Conservation (phyloP, 1,140 invertebrate species). For the Brachionus koreanus region DNA sequence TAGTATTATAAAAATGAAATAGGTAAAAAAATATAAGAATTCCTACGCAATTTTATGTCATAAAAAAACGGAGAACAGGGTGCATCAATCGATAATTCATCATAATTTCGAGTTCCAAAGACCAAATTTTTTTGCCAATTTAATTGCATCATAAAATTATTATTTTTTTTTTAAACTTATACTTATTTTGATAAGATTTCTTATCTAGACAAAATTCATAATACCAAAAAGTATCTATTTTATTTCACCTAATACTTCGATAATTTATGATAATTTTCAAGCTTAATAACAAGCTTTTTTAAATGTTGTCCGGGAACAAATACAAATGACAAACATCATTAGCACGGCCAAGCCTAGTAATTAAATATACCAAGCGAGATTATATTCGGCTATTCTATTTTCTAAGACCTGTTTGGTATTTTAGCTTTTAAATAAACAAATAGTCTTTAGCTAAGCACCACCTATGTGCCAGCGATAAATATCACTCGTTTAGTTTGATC, state of each 20-base stretch:
- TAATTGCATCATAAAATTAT: not conserved
- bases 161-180: not conserved
- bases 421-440: not conserved
- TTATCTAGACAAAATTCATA: conserved; percentile 34
- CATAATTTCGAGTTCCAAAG: not conserved
- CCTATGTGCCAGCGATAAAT: not conserved
- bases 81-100: not conserved
- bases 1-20: not conserved
- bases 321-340: conserved; percentile 7
- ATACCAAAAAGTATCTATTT: conserved; percentile 1
- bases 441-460: not conserved
- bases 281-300: not conserved
- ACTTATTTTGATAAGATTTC: not conserved
- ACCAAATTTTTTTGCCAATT: not conserved
- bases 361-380: conserved; percentile 14
- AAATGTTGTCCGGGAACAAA: conserved; percentile 5
- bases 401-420: conserved; percentile 20
- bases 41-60: not conserved
- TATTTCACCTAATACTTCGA: not conserved
- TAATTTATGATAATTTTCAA: conserved; percentile 23
- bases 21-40: not conserved
- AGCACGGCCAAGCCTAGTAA: conserved; percentile 24
- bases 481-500: not conserved
- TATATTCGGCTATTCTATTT: not conserved
- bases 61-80: not conserved